Conservation (phyloP, 1,140 invertebrate genomes). For the Drosophila asahinai region DNA sequence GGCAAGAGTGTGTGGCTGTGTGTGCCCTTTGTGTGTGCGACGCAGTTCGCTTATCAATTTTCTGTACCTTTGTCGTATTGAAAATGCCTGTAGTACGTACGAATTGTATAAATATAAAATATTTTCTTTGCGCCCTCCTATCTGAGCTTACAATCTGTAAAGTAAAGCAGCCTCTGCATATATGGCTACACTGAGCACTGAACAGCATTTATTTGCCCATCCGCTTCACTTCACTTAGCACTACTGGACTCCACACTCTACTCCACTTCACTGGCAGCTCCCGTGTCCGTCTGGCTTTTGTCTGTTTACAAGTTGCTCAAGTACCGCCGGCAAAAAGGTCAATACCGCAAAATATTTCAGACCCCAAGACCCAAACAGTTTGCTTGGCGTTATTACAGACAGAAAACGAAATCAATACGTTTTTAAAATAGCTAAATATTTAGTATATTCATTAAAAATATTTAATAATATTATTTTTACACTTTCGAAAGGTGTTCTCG, state of each 20-base stretch:
- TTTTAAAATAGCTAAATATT: not conserved
- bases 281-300: conserved; percentile 40
- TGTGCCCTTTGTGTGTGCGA: conserved; percentile 27
- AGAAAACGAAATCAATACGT: not conserved
- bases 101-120: conserved; percentile 44
- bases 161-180: conserved; percentile 38
- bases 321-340: conserved; percentile 33
- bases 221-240: conserved; percentile 41
- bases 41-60: conserved; percentile 63
- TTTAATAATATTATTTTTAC: no score
- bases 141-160: conserved; percentile 60
- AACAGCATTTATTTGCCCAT: conserved; percentile 29
- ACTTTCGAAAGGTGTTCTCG: not conserved
- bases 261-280: conserved; percentile 13
- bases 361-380: conserved; percentile 9
- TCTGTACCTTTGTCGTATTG: conserved; percentile 52
- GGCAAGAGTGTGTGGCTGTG: not conserved
- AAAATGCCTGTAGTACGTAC: conserved; percentile 34
- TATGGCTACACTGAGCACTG: conserved; percentile 1
- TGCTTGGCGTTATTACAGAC: conserved; percentile 16
- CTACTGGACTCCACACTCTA: conserved; percentile 18
- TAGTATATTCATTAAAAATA: not conserved
- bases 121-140: conserved; percentile 37
- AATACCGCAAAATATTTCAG: conserved; percentile 24
- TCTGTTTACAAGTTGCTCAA: conserved; percentile 54